Evolutionary conservation across 2,113 vertebrate species (phyloP).

Genomic region (Mellivora capensis): DNA sequence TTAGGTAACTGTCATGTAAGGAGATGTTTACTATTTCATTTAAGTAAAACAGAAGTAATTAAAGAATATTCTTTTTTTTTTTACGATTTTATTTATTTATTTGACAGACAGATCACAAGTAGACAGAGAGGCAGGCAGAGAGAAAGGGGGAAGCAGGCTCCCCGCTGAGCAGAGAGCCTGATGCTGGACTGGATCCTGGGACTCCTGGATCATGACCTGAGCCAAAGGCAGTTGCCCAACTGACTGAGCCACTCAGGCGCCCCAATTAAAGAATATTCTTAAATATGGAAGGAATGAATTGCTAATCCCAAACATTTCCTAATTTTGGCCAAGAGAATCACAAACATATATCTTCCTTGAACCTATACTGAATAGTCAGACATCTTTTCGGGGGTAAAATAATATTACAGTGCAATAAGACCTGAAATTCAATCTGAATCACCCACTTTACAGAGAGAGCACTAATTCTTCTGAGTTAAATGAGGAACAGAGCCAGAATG

Average conservation of each 20-base stretch:
- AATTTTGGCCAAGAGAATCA: neutral
- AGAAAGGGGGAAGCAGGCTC: too few species aligned
- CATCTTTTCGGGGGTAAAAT: constrained; percentile 6
- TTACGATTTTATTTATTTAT: too few species aligned
- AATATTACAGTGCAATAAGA: neutral
- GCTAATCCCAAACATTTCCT: neutral
- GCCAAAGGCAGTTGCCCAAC: too few species aligned
- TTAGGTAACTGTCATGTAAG: neutral
- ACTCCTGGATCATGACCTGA: too few species aligned
- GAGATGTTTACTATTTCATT: neutral
- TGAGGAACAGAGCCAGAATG: neutral
- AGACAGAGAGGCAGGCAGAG: too few species aligned
- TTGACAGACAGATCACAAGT: too few species aligned
- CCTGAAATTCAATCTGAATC: neutral
- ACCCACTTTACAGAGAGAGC: neutral
- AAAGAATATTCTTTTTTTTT: neutral
- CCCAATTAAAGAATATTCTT: neutral
- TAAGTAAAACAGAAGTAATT: neutral
- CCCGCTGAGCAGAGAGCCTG: too few species aligned
- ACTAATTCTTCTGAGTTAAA: neutral
- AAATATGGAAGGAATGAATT: neutral
- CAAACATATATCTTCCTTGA: neutral
- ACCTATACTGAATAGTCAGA: neutral
- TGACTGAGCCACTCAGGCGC: too few species aligned
- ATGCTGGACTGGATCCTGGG: too few species aligned